A percentile compares a stretch with the other conserved stretches of the same genome.
Conservation (phyloP, 2,888 invertebrate species). For the Macrophya annulata region DNA sequence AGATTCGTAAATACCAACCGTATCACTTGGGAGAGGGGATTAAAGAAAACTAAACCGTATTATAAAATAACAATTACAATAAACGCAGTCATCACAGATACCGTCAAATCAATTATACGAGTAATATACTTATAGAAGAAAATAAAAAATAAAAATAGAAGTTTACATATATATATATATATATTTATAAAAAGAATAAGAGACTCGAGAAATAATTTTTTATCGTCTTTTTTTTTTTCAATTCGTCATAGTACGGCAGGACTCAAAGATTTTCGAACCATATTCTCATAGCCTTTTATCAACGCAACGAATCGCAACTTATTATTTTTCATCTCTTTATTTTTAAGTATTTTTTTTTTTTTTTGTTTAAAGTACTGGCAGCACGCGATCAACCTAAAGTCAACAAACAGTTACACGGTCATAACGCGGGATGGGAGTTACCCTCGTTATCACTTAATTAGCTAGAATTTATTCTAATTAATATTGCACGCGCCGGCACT, state of each 20-base stretch:
- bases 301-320: conserved; percentile 33
- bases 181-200: conserved; percentile 6
- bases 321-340: background rate
- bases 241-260: conserved; percentile 41
- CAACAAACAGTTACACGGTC: conserved; percentile 42
- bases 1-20: conserved; percentile 32
- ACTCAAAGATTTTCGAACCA: conserved; percentile 40
- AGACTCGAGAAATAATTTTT: background rate
- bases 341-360: background rate
- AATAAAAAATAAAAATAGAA: background rate
- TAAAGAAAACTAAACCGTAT: conserved; percentile 17
- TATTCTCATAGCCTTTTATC: background rate
- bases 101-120: conserved; percentile 22
- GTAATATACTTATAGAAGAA: background rate
- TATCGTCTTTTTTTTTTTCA: conserved; percentile 21
- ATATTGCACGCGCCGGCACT: conserved; percentile 79
- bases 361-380: conserved; percentile 31
- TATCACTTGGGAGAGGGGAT: conserved; percentile 38
- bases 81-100: conserved; percentile 49
- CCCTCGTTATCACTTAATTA: conserved; percentile 63
- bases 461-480: conserved; percentile 71
- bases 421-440: conserved; percentile 28
- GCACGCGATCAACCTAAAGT: conserved; percentile 48
- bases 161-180: too few relatives aligned
- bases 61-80: conserved; percentile 17